A percentile compares a stretch with the other conserved stretches of the same genome.
Conservation (phyloP, 2,797 vertebrate genomes). For the Diplodus sargus region DNA sequence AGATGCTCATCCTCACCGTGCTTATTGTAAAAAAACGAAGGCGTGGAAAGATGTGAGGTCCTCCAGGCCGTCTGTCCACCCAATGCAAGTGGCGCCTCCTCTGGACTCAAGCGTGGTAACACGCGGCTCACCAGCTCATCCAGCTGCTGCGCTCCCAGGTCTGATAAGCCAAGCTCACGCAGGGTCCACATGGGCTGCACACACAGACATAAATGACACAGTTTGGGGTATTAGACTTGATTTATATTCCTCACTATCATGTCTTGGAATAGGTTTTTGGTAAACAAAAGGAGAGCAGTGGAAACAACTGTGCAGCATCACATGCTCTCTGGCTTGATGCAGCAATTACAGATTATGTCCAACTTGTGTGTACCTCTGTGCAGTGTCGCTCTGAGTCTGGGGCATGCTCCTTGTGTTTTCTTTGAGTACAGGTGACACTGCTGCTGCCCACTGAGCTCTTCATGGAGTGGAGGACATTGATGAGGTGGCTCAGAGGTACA, state of each 20-base stretch:
- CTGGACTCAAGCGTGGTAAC: slow-evolving; percentile 83
- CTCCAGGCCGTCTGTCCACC: slow-evolving; percentile 85
- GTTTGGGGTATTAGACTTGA: neutral
- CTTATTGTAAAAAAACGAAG: slow-evolving; percentile 96
- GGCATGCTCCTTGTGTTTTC: slow-evolving; percentile 80
- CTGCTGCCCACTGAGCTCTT: slow-evolving; percentile 85
- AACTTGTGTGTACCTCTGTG: slow-evolving; percentile 85
- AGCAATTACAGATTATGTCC: neutral
- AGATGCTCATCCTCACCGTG: slow-evolving; percentile 85
- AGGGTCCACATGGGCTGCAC: slow-evolving; percentile 87
- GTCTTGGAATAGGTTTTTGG: neutral
- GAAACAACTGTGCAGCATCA: neutral
- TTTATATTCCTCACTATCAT: neutral
- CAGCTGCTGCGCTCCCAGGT: slow-evolving; percentile 89
- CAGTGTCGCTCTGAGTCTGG: slow-evolving; percentile 84
- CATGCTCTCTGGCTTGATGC: neutral
- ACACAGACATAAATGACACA: neutral
- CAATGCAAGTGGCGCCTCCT: slow-evolving; percentile 61
- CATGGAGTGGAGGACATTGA: slow-evolving; percentile 93
- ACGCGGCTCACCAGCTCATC: slow-evolving; percentile 85
- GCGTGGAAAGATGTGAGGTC: slow-evolving; percentile 89
- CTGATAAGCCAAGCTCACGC: slow-evolving; percentile 91
- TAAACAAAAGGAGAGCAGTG: neutral
- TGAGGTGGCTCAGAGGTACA: slow-evolving; percentile 95
- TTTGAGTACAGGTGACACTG: slow-evolving; percentile 72